Evolutionary conservation across 2,797 vertebrate species (phyloP).

Genomic region (Ctenochaetus hawaiiensis): DNA sequence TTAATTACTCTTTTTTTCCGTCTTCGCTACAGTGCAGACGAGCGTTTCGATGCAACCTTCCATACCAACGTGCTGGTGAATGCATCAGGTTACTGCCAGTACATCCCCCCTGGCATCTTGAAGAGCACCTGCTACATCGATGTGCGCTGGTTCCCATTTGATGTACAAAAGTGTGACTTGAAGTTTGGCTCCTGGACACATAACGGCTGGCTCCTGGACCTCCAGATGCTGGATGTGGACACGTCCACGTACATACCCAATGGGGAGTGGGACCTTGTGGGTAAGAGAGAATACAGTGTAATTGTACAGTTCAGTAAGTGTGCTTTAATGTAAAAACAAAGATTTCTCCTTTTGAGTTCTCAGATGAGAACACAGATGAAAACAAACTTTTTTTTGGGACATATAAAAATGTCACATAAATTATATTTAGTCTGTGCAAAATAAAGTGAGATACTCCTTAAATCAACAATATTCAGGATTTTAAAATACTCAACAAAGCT

Average conservation of each 20-base stretch:
- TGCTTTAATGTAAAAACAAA: not conserved
- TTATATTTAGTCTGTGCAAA: not conserved
- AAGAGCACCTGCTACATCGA: constrained; percentile 94
- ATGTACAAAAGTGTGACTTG: constrained; percentile 92
- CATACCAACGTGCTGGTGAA: constrained; percentile 95
- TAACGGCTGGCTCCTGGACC: constrained; percentile 92
- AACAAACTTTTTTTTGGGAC: not conserved
- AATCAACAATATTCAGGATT: not conserved
- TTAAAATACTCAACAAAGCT: not conserved
- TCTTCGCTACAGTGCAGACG: constrained; percentile 86
- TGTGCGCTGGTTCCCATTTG: constrained; percentile 95
- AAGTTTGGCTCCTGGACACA: constrained; percentile 96
- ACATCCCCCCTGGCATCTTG: constrained; percentile 91
- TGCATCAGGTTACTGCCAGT: constrained; percentile 91
- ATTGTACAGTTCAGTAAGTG: not conserved
- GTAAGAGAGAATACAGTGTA: constrained; percentile 75
- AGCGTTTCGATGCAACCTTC: constrained; percentile 94
- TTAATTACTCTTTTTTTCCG: not conserved
- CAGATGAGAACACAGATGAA: not conserved
- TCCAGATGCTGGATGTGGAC: constrained; percentile 93
- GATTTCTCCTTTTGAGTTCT: not conserved
- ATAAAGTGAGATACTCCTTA: not conserved
- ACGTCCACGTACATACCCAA: constrained; percentile 93
- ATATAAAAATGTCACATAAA: not conserved
- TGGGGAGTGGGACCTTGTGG: constrained; percentile 95